Evolutionary conservation across 2,888 invertebrate genomes (phyloP).

Genomic region (Drosophila picticornis): DNA sequence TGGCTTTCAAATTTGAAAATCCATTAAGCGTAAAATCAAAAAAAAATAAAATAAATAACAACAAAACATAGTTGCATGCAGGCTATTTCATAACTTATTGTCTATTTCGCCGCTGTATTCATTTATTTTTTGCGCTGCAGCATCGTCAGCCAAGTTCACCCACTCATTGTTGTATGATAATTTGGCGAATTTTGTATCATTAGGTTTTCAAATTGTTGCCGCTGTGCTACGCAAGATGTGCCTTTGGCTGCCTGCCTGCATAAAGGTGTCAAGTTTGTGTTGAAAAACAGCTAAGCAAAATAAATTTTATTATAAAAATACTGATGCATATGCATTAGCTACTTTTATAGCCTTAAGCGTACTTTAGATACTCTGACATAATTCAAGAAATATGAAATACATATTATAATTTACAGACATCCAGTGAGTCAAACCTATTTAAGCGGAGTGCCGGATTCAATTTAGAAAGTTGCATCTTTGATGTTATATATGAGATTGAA

Average conservation of each 20-base stretch:
- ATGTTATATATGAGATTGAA: not conserved
- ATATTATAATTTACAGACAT: not conserved
- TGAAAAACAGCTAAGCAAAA: constrained; percentile 15
- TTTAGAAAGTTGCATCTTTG: not conserved
- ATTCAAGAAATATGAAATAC: not conserved
- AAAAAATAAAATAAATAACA: constrained; percentile 30
- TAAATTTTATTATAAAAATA: constrained; percentile 4
- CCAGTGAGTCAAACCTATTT: not conserved
- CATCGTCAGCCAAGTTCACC: constrained; percentile 29
- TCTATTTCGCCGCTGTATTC: constrained; percentile 11
- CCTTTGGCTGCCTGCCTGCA: constrained; percentile 35
- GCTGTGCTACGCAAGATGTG: constrained; percentile 56
- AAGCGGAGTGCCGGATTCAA: not conserved
- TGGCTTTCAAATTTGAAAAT: constrained; percentile 42
- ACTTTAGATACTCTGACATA: constrained; percentile 24
- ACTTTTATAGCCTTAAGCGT: constrained; percentile 5
- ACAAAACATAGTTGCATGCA: constrained; percentile 49
- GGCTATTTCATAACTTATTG: constrained; percentile 50
- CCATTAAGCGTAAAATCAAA: constrained; percentile 64
- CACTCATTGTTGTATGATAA: constrained; percentile 45
- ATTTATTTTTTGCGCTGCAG: constrained; percentile 15
- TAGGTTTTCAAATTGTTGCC: constrained; percentile 39
- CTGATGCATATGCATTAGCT: constrained; percentile 48
- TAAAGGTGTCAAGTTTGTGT: constrained; percentile 52
- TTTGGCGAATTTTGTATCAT: constrained; percentile 42